Evolutionary conservation across 2,113 vertebrate species (phyloP), one percentile per base, ranked within the genome.

Genomic region (Okapia johnstoni): DNA sequence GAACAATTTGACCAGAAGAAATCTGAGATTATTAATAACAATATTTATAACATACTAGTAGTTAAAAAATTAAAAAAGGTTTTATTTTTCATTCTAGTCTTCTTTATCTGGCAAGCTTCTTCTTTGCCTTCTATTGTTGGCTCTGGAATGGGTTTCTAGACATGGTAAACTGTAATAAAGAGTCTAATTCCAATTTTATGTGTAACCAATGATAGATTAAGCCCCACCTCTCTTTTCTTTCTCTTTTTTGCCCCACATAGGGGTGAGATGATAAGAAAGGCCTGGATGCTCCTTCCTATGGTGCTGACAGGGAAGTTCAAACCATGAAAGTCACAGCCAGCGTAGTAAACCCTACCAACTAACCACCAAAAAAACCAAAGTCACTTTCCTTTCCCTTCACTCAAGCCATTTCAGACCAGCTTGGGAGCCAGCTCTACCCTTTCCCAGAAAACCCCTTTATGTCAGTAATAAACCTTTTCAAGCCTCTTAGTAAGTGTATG

Each of bases 311-410:
- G 40, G 12, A 96, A 85, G 7, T 61, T 93, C 73, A 96, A 88
- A 86, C 7, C 40, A 66, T 60, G 21, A 9, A 88, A 70, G 6
- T 21, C 48, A 81, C 30, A 96, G 58, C 3, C 14, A 95, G 54
- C 15, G 70, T 6, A 93, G 16, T 63, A 86, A 52, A 52, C 14
- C 33, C 46, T 23, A 96, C 14, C 30, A 66, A 15, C 2, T 57
- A 93, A 84, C 21, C 17, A 94, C 57, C 92, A 58, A 87, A 58
- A 96, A 96, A 94, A 58, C 16, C 43, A 94, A 96, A 93, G 33
- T 36, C 40, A 93, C 10, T 84, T 7, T 8, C 25, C 10, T 10
- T 2, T 97, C 17, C 15, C 61, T 95, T 96, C 19, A 46, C n/a
- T 87, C 28, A 96, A 63, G n/a, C 26, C 43, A 93, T 96, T 88